Evolutionary conservation across 2,888 invertebrate genomes (phyloP).

Genomic region (Ecliptopera silaceata): DNA sequence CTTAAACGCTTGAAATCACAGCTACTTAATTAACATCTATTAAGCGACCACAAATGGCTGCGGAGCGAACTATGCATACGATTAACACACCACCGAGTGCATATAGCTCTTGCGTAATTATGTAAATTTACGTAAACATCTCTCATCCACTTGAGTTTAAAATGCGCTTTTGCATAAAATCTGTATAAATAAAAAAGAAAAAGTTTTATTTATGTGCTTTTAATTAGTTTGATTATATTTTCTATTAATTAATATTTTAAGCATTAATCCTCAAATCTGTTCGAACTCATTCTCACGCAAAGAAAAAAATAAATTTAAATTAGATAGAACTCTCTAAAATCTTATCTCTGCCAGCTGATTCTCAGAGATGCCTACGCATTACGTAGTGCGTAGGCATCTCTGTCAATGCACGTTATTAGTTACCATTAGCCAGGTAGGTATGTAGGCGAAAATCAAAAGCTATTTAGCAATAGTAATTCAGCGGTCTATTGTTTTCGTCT

Average conservation of each 20-base stretch:
- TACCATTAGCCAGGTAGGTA: background rate
- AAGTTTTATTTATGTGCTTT: constrained; percentile 25
- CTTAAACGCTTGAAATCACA: constrained; percentile 35
- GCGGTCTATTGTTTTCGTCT: constrained; percentile 29
- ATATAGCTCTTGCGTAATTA: constrained; percentile 67
- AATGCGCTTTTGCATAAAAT: constrained; percentile 42
- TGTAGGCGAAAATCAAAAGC: constrained; percentile 56
- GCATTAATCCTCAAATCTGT: background rate
- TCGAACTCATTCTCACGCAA: background rate
- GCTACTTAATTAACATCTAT: constrained; percentile 48
- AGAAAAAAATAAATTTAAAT: background rate
- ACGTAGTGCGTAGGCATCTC: background rate
- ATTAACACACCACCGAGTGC: constrained; percentile 57
- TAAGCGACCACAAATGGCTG: constrained; percentile 51
- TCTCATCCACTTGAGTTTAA: constrained; percentile 55
- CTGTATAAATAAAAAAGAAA: constrained; percentile 25
- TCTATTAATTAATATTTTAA: background rate
- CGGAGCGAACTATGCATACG: constrained; percentile 58
- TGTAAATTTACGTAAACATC: constrained; percentile 60
- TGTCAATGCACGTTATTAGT: background rate
- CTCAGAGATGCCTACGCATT: no score
- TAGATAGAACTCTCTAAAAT: no score
- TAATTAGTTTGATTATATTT: constrained; percentile 17
- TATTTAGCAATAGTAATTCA: constrained; percentile 22
- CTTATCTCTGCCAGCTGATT: no score